Percentiles rank a stretch among this genome's conserved stretches.
Conservation (phyloP, 2,113 vertebrate species). For the Apteryx mantelli region DNA sequence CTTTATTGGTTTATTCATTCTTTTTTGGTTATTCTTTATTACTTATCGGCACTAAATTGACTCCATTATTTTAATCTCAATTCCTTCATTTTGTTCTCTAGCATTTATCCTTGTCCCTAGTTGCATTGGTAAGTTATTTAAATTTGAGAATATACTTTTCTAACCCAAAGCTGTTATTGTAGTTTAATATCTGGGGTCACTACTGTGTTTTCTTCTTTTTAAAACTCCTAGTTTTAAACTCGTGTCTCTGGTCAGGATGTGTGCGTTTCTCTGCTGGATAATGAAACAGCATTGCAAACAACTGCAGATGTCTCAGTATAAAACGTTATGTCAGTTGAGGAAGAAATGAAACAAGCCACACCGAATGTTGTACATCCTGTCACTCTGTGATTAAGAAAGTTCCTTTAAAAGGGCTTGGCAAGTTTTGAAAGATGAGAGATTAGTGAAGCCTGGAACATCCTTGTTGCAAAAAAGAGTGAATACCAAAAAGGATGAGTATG, state of each 20-base stretch:
- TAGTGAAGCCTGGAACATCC: not conserved
- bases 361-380: fast-evolving
- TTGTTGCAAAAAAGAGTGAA: not conserved
- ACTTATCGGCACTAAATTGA: not conserved
- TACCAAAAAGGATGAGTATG: not conserved
- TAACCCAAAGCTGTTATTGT: not conserved
- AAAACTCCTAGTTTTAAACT: not conserved
- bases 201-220: not conserved
- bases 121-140: not conserved
- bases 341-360: not conserved
- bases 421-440: not conserved
- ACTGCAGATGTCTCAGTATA: not conserved
- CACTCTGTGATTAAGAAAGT: not conserved
- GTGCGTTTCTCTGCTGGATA: not conserved
- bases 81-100: not conserved
- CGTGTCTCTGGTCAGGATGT: not conserved
- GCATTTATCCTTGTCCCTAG: not conserved
- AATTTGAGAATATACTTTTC: not conserved
- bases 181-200: not conserved
- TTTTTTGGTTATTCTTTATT: not conserved
- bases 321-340: not conserved
- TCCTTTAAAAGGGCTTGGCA: not conserved
- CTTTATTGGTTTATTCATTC: too few relatives aligned
- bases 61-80: not conserved
- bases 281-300: not conserved